These are phyloP conservation scores for Merluccius polli DNA, from an alignment of 2,797 vertebrate species.

Conservation along the genomic window DNA sequence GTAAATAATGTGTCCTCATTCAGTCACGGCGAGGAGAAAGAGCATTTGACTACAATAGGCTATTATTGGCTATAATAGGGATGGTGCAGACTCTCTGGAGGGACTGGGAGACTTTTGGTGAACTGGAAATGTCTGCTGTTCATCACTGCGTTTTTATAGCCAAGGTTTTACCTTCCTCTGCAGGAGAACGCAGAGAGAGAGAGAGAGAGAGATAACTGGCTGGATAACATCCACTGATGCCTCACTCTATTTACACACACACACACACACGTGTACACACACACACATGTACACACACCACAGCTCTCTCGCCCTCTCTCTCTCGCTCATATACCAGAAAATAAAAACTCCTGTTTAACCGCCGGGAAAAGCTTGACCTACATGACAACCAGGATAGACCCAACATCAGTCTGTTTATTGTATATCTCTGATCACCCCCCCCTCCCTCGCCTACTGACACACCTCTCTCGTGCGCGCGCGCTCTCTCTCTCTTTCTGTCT, in stretches of 20 bases:
- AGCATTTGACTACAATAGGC: constrained; percentile 88
- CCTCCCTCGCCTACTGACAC: constrained; percentile 17
- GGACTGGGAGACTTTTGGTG: constrained; percentile 76
- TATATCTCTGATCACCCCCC: not conserved
- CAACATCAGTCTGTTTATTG: constrained; percentile 37
- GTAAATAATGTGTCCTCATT: constrained; percentile 86
- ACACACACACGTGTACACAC: not conserved
- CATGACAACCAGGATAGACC: constrained; percentile 43
- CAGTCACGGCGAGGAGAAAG: constrained; percentile 80
- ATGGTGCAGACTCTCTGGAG: constrained; percentile 84
- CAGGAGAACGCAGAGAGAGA: constrained; percentile 37
- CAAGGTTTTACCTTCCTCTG: constrained; percentile 59
- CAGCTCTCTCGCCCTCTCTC: not conserved
- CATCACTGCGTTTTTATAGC: constrained; percentile 73
- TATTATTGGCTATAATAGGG: constrained; percentile 88
- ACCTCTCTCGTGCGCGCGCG: constrained; percentile 17
- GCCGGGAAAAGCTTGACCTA: constrained; percentile 33
- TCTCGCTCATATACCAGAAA: not conserved
- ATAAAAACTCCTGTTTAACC: constrained; percentile 54
- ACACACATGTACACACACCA: too few species aligned
- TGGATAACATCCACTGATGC: constrained; percentile 70
- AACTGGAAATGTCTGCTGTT: constrained; percentile 84
- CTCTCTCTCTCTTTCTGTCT: constrained; percentile 52
- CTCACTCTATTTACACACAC: constrained; percentile 70
- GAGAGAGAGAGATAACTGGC: constrained; percentile 54